Conservation (phyloP, 2,797 vertebrate species). For the Neosalanx taihuensis region DNA sequence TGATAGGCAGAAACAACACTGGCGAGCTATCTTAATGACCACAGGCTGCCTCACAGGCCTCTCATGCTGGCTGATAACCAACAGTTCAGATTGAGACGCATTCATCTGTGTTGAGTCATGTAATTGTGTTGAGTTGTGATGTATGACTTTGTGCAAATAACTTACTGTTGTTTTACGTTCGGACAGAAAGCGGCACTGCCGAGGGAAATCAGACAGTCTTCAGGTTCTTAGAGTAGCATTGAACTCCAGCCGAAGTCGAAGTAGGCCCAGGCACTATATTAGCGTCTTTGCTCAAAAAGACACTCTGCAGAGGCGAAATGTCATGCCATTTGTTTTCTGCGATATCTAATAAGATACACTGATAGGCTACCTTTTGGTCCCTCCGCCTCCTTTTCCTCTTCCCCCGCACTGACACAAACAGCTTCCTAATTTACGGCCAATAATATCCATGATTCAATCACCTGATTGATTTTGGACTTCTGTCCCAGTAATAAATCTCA, state of each 20-base stretch:
- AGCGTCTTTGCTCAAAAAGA: constrained; percentile 33
- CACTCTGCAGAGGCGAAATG: constrained; percentile 44
- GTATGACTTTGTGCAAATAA: constrained; percentile 5
- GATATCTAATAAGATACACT: constrained; percentile 62
- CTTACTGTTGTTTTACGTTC: neutral
- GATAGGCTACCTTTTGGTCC: constrained; percentile 62
- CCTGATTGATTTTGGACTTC: constrained; percentile 81
- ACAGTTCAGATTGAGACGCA: constrained; percentile 5
- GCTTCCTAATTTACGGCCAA: constrained; percentile 75
- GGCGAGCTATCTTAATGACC: constrained; percentile 15
- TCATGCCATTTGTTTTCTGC: constrained; percentile 47
- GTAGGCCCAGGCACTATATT: neutral
- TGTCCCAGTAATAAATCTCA: constrained; percentile 79
- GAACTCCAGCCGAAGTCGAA: neutral
- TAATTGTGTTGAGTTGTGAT: neutral
- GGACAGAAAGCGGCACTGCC: no score
- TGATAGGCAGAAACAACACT: constrained; percentile 11
- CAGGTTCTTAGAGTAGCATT: neutral
- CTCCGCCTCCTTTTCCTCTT: constrained; percentile 41
- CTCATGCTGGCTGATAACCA: constrained; percentile 6
- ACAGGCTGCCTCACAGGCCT: neutral
- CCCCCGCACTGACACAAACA: constrained; percentile 68
- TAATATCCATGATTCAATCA: constrained; percentile 83
- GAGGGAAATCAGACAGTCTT: no score
- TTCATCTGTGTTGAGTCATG: constrained; percentile 11